A percentile compares a stretch with the other conserved stretches of the same genome.
These are phyloP conservation scores for Pachyramphus minor DNA, from an alignment of 2,113 vertebrate species.

Conservation along the genomic window DNA sequence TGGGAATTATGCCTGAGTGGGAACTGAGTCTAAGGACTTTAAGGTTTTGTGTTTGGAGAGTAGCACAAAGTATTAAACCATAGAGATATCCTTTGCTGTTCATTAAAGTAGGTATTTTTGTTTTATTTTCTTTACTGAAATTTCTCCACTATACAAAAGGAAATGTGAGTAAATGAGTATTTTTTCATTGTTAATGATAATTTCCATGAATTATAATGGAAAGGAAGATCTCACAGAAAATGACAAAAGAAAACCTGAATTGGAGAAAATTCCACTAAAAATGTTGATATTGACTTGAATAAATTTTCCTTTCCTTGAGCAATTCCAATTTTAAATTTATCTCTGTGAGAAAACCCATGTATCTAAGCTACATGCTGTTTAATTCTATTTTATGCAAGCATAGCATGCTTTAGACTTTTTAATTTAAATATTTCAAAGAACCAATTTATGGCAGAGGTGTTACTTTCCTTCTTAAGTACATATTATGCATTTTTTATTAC, in stretches of 20 bases:
- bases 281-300: conserved; percentile 36
- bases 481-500: conserved; percentile 71
- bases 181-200: conserved; percentile 59
- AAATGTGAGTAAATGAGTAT: conserved; percentile 58
- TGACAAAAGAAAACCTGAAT: conserved; percentile 27
- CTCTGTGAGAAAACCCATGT: conserved; percentile 38
- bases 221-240: conserved; percentile 36
- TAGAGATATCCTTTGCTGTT: conserved; percentile 50
- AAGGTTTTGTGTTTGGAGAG: neutral
- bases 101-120: conserved; percentile 22
- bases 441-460: conserved; percentile 63
- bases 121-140: conserved; percentile 52
- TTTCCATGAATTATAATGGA: conserved; percentile 55
- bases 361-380: conserved; percentile 45
- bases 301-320: conserved; percentile 34
- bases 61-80: neutral
- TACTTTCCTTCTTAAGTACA: conserved; percentile 70
- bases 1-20: neutral
- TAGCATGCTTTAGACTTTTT: conserved; percentile 59
- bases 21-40: neutral
- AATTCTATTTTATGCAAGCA: conserved; percentile 54
- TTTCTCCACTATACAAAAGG: conserved; percentile 46
- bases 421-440: conserved; percentile 74
- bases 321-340: conserved; percentile 55
- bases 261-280: conserved; percentile 38